Evolutionary conservation across 1,140 invertebrate species (phyloP).

Genomic region (Armadillidium nasatum): DNA sequence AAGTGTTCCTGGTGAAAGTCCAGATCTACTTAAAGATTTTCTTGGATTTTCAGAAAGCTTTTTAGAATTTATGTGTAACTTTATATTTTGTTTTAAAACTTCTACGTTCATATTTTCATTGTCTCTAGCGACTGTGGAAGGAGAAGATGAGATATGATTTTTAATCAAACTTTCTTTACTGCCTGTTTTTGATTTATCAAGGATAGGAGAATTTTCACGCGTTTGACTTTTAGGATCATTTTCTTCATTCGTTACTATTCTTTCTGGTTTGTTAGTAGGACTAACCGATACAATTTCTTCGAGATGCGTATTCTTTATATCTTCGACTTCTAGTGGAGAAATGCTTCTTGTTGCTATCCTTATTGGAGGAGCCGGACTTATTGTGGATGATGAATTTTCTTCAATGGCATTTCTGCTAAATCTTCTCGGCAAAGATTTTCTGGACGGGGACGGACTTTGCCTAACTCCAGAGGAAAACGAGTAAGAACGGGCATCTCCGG

Average conservation of each 20-base stretch:
- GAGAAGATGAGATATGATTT: too few relatives aligned
- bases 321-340: background rate
- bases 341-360: background rate
- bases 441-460: background rate
- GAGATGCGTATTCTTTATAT: background rate
- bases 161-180: background rate
- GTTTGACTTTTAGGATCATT: background rate
- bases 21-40: slow-evolving; percentile 3
- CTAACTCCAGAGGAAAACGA: background rate
- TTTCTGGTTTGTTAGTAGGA: background rate
- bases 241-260: background rate
- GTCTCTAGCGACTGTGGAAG: background rate
- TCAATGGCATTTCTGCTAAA: background rate
- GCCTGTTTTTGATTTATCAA: background rate
- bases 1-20: background rate
- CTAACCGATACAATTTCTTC: background rate
- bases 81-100: background rate
- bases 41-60: background rate
- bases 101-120: background rate
- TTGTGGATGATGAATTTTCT: background rate
- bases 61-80: background rate
- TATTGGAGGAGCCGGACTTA: background rate
- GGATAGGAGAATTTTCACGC: background rate
- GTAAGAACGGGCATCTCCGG: background rate
- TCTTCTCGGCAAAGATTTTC: background rate